A percentile compares a stretch with the other conserved stretches of the same genome.
These are phyloP conservation scores for Uropsilus gracilis DNA, from an alignment of 2,113 vertebrate genomes.

Conservation along the genomic window DNA sequence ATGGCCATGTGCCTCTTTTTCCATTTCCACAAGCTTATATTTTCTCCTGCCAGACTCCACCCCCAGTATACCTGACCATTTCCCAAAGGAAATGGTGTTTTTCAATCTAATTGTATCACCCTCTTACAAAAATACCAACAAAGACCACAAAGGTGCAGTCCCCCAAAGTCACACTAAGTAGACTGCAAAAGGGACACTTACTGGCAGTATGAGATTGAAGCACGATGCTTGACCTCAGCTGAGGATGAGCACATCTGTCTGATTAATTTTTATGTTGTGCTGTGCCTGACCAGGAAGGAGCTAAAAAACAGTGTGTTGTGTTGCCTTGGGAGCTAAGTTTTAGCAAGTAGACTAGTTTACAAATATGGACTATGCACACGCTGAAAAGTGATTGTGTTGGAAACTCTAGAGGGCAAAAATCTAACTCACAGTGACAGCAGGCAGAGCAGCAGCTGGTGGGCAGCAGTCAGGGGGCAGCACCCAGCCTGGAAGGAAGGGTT, in stretches of 20 bases:
- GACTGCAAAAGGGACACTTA: neutral
- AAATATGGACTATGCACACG: neutral
- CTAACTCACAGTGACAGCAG: neutral
- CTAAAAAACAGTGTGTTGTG: neutral
- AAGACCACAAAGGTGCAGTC: neutral
- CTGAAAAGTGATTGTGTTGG: neutral
- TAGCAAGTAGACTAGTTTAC: neutral
- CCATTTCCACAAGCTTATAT: no score
- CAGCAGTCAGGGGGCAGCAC: neutral
- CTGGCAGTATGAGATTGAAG: no score
- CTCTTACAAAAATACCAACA: no score
- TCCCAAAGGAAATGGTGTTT: no score
- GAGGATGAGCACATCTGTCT: accelerated
- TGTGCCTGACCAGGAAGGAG: neutral
- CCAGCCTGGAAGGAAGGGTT: neutral
- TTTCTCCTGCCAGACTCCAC: no score
- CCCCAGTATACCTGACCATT: no score
- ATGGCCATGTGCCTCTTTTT: no score
- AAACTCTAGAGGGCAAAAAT: neutral
- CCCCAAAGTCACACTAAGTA: neutral
- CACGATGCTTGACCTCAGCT: neutral
- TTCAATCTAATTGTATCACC: no score
- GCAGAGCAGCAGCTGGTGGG: neutral
- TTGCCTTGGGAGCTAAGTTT: neutral
- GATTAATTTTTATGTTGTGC: neutral